Evolutionary conservation across 2,888 invertebrate species (phyloP), one percentile per base, ranked within the genome.

Genomic region (Congeria kusceri): DNA sequence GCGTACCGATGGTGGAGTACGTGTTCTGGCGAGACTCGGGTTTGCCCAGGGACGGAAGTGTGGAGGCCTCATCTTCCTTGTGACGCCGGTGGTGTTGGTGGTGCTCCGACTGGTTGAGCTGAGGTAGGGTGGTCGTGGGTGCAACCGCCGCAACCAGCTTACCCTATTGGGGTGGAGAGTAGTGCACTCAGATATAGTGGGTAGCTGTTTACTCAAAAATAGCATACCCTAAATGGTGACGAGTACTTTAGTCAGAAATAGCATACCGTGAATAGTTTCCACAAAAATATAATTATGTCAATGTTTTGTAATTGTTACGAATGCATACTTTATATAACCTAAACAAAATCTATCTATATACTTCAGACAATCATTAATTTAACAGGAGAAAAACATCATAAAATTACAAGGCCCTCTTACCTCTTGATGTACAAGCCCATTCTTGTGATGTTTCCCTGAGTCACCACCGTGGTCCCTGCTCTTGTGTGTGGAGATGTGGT

Each of bases 81-180:
- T 89, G 88, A 56, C 86, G 80, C 15, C 80, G 78, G 32, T 84
- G 83, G 47, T 84, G 83, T 49, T 87, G 87, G 20, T 82, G 80
- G 63, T 85, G 84, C 7, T 89, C 85, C 23, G 78, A 80, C 25
- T 85, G 82, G 77, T 85, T 84, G 29, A 91, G 83, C 23, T 90
- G 90, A 46, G 90, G 91, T 72, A 90, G 82, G 13, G 87, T 89
- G 15, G 89, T 88, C 58, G 89, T 88, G 0, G 91, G 88, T 4
- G 90, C 89, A 28, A 89, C 91, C 5, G 90, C 86, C 18, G 89
- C 88, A 57, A 88, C 89, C 69, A 88, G 77, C 61, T 91, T 91
- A 18, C 87, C 85, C 89, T 90, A 83, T n/a, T 39, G 39, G 9
- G 39, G 39, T 39, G 39, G 39, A 39, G 15, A 15, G n/a, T n/a